phyloP scores from a whole-genome alignment of 2,888 invertebrate species.

The Phortica okadai region DNA sequence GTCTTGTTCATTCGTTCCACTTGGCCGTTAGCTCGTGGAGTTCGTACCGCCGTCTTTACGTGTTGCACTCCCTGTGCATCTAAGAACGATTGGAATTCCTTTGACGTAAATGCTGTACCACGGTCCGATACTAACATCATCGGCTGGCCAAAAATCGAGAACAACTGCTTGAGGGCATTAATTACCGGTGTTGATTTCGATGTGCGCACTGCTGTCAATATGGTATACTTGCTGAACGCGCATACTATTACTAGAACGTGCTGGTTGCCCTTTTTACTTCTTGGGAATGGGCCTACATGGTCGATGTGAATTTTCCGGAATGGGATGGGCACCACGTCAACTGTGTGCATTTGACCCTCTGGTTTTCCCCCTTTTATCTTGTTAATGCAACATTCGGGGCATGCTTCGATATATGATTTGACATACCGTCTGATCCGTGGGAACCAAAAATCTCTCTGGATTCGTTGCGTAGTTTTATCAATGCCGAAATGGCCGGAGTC shows the following conservation, averaged over 20 bases:
- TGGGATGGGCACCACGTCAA: slow-evolving; percentile 39
- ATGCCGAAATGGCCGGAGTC: slow-evolving; percentile 47
- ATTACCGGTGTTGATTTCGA: slow-evolving; percentile 50
- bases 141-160: slow-evolving; percentile 40
- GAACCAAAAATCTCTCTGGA: slow-evolving; percentile 52
- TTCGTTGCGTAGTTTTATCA: slow-evolving; percentile 46
- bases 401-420: slow-evolving; percentile 45
- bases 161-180: slow-evolving; percentile 38
- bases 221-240: too few relatives aligned
- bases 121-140: slow-evolving; percentile 41
- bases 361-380: slow-evolving; percentile 41
- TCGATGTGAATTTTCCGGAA: slow-evolving; percentile 47
- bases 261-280: slow-evolving; percentile 28
- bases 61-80: too few relatives aligned
- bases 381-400: slow-evolving; percentile 47
- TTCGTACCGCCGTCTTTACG: slow-evolving; percentile 44
- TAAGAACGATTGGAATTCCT: slow-evolving; percentile 34
- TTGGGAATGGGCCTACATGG: slow-evolving; percentile 52
- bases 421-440: slow-evolving; percentile 44
- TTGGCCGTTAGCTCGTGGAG: slow-evolving; percentile 44
- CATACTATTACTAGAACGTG: slow-evolving; percentile 39
- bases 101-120: slow-evolving; percentile 44
- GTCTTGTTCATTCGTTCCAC: slow-evolving; percentile 41
- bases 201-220: too few relatives aligned
- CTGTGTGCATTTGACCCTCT: slow-evolving; percentile 39